Evolutionary conservation across 23 tunicate genomes (phyloP), one percentile per base, ranked within the genome.

Genomic region (Styela plicata): DNA sequence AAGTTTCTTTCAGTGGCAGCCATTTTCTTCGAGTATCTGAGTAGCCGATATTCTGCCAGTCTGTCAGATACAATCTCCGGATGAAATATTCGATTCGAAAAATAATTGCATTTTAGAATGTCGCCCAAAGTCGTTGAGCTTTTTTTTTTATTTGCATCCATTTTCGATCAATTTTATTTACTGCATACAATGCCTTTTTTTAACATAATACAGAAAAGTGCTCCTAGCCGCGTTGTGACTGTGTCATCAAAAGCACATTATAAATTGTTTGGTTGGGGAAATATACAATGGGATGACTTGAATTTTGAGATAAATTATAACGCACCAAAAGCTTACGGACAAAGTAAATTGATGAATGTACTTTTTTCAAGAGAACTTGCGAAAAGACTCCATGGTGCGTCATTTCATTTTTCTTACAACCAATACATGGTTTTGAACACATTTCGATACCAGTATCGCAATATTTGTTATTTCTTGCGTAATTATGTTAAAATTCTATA

Each of bases 321-420:
- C 27, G 36, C 64, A 0, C 17, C 28, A 2, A 33, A 64, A 21
- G 84, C 74, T 2, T 80, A 80, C 22, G 64, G 65, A 7, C 84
- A 80, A 33, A 80, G 84, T 70, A 80, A 80, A 53, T 44, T 80
- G 1, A 63, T 66, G 63, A 80, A 80, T 67, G 84, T 80, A 2
- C 68, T 80, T 26, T 80, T 80, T 26, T 35, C 68, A 17, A 64
- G 73, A 64, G 70, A 80, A 23, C 61, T 80, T 30, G 28, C 63
- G 20, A 80, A 64, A 33, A 17, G 29, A 22, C 68, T 80, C 31
- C 57, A 66, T 13, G 57, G 57, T n/a, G n/a, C n/a, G n/a, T n/a
- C n/a, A n/a, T n/a, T n/a, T n/a, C n/a, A n/a, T n/a, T n/a, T n/a
- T n/a, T n/a, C n/a, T n/a, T n/a, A n/a, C n/a, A n/a, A n/a, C n/a